Evolutionary conservation across 2,797 vertebrate genomes (phyloP).

Genomic region (Pygocentrus nattereri): DNA sequence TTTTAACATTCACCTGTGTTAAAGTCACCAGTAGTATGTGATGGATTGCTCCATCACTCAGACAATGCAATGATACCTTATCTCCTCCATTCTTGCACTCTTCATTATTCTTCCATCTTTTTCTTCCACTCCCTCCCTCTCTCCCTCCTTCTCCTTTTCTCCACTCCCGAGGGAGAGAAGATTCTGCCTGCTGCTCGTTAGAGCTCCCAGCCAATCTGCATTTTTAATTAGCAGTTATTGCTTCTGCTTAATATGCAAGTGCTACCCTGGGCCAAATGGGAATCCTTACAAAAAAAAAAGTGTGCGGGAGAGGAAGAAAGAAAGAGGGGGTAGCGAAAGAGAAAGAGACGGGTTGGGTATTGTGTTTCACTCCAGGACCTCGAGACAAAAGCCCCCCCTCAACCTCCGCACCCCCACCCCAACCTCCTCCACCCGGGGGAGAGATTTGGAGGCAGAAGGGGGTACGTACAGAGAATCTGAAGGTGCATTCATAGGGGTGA

Average conservation of each 20-base stretch:
- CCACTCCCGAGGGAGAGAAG: conserved; percentile 78
- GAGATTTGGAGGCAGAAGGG: conserved; percentile 76
- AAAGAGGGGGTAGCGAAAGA: conserved; percentile 52
- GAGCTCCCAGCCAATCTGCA: conserved; percentile 87
- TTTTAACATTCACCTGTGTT: not conserved
- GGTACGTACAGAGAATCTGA: conserved; percentile 75
- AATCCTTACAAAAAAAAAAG: conserved; percentile 77
- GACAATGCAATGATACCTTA: conserved; percentile 75
- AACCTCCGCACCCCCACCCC: conserved; percentile 14
- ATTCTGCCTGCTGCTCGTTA: conserved; percentile 88
- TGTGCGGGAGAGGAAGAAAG: conserved; percentile 57
- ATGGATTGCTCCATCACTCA: conserved; percentile 68
- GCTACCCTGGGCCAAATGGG: conserved; percentile 86
- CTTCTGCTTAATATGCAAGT: conserved; percentile 90
- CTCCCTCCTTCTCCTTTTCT: conserved; percentile 21
- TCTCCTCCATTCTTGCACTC: conserved; percentile 78
- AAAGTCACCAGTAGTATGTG: conserved; percentile 25
- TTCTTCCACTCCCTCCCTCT: not conserved
- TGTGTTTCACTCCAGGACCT: conserved; percentile 86
- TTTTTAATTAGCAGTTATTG: conserved; percentile 90
- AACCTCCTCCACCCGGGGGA: conserved; percentile 70
- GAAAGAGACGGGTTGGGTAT: conserved; percentile 77
- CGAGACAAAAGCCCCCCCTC: conserved; percentile 75
- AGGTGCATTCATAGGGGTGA: conserved; percentile 75
- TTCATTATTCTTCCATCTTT: conserved; percentile 48